Conservation (phyloP, 2,113 vertebrate genomes). For the Sebastes schlegelii region DNA sequence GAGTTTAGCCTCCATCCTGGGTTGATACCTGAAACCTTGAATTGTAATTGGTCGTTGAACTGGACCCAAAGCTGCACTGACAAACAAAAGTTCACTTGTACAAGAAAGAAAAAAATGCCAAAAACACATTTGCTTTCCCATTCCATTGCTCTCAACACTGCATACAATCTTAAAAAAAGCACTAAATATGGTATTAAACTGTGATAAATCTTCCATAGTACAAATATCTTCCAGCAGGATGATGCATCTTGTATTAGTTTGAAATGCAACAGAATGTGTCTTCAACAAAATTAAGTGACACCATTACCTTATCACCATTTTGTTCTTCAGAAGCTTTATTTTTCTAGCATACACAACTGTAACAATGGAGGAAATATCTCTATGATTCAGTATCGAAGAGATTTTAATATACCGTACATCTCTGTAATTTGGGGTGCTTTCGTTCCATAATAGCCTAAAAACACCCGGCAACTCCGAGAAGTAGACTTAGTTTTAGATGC, state of each 20-base stretch:
- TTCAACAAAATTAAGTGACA: background rate
- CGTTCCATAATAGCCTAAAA: background rate
- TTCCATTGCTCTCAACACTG: background rate
- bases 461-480: background rate
- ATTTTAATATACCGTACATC: background rate
- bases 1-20: background rate
- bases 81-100: conserved; percentile 45
- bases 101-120: background rate
- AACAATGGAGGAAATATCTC: background rate
- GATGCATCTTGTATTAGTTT: background rate
- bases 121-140: background rate
- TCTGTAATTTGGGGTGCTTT: background rate
- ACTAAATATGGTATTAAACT: background rate
- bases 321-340: background rate
- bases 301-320: background rate
- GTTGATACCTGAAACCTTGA: conserved; percentile 42
- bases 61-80: background rate
- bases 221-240: background rate
- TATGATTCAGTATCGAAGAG: background rate
- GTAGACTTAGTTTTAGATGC: background rate
- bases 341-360: background rate
- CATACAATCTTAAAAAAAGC: background rate
- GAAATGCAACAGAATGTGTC: background rate
- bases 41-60: background rate
- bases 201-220: background rate